These are phyloP conservation scores for Pelodiscus sinensis DNA, from an alignment of 2,113 vertebrate genomes.

Conservation along the genomic window DNA sequence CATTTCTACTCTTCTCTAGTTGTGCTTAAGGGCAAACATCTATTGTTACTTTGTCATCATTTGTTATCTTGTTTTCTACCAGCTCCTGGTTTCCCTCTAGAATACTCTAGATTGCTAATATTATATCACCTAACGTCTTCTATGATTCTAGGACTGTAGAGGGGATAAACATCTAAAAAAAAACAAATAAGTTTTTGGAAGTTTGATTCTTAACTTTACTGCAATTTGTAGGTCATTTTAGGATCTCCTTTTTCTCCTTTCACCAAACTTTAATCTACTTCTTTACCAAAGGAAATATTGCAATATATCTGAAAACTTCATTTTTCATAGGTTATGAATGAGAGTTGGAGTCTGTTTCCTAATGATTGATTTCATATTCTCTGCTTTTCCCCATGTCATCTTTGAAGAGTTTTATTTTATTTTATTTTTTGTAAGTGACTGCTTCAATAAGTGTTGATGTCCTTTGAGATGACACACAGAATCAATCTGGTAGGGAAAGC, in stretches of 20 bases:
- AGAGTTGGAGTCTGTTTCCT: constrained; percentile 39
- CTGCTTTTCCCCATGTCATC: constrained; percentile 32
- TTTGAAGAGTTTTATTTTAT: background rate
- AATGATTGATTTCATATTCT: constrained; percentile 40
- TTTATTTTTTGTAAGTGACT: constrained; percentile 3
- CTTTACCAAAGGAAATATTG: constrained; percentile 46
- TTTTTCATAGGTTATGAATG: constrained; percentile 44
- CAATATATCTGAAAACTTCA: constrained; percentile 19
- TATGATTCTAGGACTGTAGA: constrained; percentile 63
- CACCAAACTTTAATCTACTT: constrained; percentile 49
- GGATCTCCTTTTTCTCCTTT: constrained; percentile 34
- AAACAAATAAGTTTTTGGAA: constrained; percentile 67
- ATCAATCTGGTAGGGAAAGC: background rate
- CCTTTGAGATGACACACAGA: constrained; percentile 19
- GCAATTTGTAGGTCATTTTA: constrained; percentile 65
- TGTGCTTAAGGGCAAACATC: constrained; percentile 79
- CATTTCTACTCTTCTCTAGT: constrained; percentile 54
- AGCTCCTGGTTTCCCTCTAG: constrained; percentile 41
- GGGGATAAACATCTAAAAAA: constrained; percentile 57
- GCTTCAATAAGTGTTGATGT: background rate
- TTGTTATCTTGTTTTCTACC: constrained; percentile 50
- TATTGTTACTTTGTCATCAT: constrained; percentile 57
- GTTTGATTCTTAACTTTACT: constrained; percentile 62
- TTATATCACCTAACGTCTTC: constrained; percentile 58
- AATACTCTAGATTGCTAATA: constrained; percentile 46